Evolutionary conservation across 2,797 vertebrate genomes (phyloP).

Genomic region (Sebastes kiyomatsui): DNA sequence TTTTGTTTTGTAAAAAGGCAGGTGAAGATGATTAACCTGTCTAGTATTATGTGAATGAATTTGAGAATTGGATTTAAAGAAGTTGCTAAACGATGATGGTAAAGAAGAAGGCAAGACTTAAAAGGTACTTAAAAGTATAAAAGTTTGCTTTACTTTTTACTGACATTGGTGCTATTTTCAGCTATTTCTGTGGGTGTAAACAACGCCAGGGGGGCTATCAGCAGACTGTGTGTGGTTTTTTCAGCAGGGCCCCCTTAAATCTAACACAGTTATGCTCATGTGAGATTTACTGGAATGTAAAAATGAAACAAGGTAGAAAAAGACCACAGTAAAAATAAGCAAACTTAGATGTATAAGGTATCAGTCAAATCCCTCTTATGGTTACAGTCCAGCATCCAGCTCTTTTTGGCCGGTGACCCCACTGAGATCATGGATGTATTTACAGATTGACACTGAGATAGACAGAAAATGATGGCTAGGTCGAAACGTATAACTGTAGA

Average conservation of each 20-base stretch:
- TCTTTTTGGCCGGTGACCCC: background rate
- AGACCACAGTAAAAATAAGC: background rate
- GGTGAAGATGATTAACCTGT: too few species aligned
- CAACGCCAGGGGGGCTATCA: slow-evolving; percentile 11
- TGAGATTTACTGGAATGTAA: slow-evolving; percentile 19
- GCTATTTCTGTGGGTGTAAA: background rate
- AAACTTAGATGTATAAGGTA: background rate
- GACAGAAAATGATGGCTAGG: background rate
- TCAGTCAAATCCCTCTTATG: background rate
- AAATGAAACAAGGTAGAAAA: background rate
- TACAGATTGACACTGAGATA: background rate
- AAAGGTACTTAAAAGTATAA: background rate
- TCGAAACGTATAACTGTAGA: background rate
- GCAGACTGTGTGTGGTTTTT: slow-evolving; percentile 34
- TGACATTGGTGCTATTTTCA: background rate
- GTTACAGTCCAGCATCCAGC: background rate
- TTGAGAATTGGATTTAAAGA: too few species aligned
- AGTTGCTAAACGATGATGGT: too few species aligned
- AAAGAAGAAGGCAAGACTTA: too few species aligned
- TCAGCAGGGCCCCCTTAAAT: background rate
- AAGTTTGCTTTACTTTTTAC: too few species aligned
- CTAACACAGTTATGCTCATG: slow-evolving; percentile 12
- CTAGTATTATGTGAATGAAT: too few species aligned
- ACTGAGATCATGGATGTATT: background rate
- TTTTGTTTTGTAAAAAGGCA: too few species aligned